Conservation (phyloP, 2,888 invertebrate genomes). For the Phrixothrix hirtus region DNA sequence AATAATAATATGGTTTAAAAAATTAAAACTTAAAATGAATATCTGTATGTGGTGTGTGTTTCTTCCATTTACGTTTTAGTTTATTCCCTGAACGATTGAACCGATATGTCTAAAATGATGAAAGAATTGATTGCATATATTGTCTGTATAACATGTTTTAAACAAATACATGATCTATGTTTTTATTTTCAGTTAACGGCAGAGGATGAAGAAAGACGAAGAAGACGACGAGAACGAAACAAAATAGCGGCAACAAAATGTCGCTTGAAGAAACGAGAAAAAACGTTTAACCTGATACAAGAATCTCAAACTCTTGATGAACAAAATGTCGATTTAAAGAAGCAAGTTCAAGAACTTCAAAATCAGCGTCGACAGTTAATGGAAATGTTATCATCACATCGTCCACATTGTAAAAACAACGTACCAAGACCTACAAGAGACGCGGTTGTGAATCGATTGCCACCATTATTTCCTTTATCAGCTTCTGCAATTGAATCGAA, state of each 20-base stretch:
- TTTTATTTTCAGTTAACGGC: slow-evolving; percentile 72
- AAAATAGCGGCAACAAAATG: slow-evolving; percentile 95
- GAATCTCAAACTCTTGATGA: slow-evolving; percentile 85
- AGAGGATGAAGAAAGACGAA: slow-evolving; percentile 87
- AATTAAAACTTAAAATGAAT: no score
- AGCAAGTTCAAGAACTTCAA: slow-evolving; percentile 80
- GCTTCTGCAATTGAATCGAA: slow-evolving; percentile 48
- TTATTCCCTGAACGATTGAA: no score
- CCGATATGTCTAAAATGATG: no score
- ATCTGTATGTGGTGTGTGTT: no score
- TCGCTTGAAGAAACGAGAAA: slow-evolving; percentile 89
- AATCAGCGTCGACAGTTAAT: slow-evolving; percentile 76
- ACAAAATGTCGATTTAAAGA: slow-evolving; percentile 82
- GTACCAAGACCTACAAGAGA: slow-evolving; percentile 50
- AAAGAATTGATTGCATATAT: no score
- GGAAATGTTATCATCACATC: slow-evolving; percentile 78
- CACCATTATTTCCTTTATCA: slow-evolving; percentile 43
- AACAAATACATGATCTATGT: slow-evolving; percentile 22
- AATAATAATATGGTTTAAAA: no score
- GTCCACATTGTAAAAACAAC: slow-evolving; percentile 67
- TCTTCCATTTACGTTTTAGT: no score
- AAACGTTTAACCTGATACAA: slow-evolving; percentile 81
- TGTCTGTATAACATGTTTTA: no score
- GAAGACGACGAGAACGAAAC: slow-evolving; percentile 85
- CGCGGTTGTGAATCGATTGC: slow-evolving; percentile 43